Evolutionary conservation across 2,888 invertebrate species (phyloP).

Genomic region (Caenorhabditis imperialis): DNA sequence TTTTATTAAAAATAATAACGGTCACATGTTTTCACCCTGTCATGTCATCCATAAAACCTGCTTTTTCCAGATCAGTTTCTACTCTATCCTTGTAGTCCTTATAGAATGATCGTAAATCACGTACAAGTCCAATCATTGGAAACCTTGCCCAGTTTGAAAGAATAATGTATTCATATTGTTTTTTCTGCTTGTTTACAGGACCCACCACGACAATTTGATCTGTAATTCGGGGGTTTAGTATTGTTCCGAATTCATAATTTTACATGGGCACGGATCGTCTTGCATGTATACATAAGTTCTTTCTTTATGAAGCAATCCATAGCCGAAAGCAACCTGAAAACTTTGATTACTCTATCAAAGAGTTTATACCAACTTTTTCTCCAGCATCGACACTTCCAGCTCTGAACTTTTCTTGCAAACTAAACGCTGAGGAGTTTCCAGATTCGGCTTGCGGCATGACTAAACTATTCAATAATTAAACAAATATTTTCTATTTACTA

Average conservation of each 20-base stretch:
- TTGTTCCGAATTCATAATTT: not conserved
- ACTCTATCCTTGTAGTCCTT: constrained; percentile 58
- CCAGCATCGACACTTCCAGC: constrained; percentile 57
- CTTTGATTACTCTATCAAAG: too few species aligned
- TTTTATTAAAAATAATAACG: constrained; percentile 11
- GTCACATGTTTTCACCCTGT: constrained; percentile 46
- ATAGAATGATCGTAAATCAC: constrained; percentile 64
- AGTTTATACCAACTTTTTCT: constrained; percentile 46
- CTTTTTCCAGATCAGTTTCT: constrained; percentile 61
- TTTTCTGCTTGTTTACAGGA: constrained; percentile 51
- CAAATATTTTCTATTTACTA: not conserved
- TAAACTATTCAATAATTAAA: constrained; percentile 15
- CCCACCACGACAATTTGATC: constrained; percentile 66
- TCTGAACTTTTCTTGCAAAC: constrained; percentile 62
- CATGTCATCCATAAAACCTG: constrained; percentile 62
- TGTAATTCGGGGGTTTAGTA: constrained; percentile 17
- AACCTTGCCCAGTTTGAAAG: constrained; percentile 72
- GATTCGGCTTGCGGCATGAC: constrained; percentile 60
- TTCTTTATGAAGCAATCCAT: constrained; percentile 63
- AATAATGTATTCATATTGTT: constrained; percentile 70
- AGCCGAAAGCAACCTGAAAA: constrained; percentile 63
- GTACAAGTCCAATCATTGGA: constrained; percentile 68
- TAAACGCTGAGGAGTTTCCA: constrained; percentile 63
- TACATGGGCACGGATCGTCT: constrained; percentile 70
- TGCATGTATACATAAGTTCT: constrained; percentile 68